phyloP scores from a whole-genome alignment of 2,888 invertebrate species.

The Miltochrista miniata region DNA sequence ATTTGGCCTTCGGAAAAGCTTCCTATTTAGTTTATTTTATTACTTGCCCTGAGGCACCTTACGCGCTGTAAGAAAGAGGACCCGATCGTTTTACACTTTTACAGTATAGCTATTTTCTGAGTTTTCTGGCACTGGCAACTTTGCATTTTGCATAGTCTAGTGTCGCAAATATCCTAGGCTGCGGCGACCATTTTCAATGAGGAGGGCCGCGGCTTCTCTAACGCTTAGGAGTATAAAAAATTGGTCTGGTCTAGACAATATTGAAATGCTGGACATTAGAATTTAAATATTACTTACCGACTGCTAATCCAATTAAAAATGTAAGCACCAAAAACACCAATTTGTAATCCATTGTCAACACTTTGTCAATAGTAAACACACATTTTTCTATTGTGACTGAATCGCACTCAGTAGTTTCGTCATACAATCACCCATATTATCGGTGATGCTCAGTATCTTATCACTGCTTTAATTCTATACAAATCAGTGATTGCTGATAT shows the following conservation, averaged over 20 bases:
- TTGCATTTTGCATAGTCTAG: too few species aligned
- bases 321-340: constrained; percentile 51
- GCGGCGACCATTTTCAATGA: too few species aligned
- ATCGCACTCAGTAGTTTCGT: constrained; percentile 22
- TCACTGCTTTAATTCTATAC: constrained; percentile 24
- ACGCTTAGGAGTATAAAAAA: too few species aligned
- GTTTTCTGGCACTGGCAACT: too few species aligned
- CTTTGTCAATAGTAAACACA: constrained; percentile 23
- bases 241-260: not conserved
- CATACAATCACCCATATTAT: constrained; percentile 27
- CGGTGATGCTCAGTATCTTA: constrained; percentile 31
- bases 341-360: constrained; percentile 32
- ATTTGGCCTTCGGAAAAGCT: too few species aligned
- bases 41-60: too few species aligned
- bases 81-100: too few species aligned
- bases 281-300: constrained; percentile 48
- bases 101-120: too few species aligned
- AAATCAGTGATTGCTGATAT: constrained; percentile 31
- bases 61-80: too few species aligned
- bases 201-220: too few species aligned
- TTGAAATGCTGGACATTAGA: not conserved
- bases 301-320: constrained; percentile 44
- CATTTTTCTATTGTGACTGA: constrained; percentile 22
- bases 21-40: too few species aligned
- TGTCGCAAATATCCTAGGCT: too few species aligned